phyloP scores from a whole-genome alignment of 2,113 vertebrate species.

The Antidorcas marsupialis region DNA sequence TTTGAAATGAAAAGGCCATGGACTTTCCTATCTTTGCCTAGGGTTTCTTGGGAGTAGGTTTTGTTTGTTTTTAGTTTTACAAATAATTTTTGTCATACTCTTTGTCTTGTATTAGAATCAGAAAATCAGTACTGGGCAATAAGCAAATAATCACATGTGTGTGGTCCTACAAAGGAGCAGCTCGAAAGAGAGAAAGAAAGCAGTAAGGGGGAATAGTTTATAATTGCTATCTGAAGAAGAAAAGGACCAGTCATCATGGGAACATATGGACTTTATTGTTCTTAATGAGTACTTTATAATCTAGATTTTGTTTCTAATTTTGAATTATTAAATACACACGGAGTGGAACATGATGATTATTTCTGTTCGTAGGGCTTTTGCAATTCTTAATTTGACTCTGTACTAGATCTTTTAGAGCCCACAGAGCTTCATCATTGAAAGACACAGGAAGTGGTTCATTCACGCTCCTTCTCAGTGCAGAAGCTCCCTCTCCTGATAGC shows the following conservation, averaged over 20 bases:
- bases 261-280: not conserved
- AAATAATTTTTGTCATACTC: not conserved
- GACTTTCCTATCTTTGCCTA: not conserved
- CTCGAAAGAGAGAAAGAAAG: not conserved
- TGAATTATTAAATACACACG: not conserved
- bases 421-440: not conserved
- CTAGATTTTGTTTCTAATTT: not conserved
- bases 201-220: not conserved
- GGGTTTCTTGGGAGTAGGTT: not conserved
- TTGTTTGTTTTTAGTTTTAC: not conserved
- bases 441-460: not conserved
- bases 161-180: not conserved
- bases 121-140: not conserved
- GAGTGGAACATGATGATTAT: not conserved
- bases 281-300: not conserved
- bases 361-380: not conserved
- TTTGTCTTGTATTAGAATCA: not conserved
- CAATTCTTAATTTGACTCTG: not conserved
- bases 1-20: not conserved
- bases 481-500: not conserved
- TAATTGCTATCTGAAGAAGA: not conserved
- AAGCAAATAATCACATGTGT: not conserved
- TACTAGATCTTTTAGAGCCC: not conserved
- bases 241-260: not conserved
- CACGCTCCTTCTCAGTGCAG: not conserved